Evolutionary conservation across 2,888 invertebrate species (phyloP), one percentile per base, ranked within the genome.

Genomic region (Galerucella calmariensis): DNA sequence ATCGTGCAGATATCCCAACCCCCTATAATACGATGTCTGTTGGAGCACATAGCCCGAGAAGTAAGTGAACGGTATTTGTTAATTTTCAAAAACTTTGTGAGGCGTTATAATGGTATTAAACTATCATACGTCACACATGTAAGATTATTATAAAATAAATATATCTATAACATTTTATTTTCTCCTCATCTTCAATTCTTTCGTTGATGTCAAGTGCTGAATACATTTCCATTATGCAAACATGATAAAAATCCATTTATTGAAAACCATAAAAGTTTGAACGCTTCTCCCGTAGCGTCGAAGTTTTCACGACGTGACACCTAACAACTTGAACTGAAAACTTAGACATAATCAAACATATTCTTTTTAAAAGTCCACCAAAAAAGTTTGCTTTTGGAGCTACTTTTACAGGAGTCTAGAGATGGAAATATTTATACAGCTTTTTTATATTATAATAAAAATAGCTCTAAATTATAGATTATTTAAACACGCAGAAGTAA

Each of bases 321-420:
- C 46, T 46, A 46, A 46, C 46, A 46, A 46, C 51, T 51, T n/a
- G 51, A 51, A 51, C 51, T 51, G 51, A 51, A 51, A 51, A 51
- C n/a, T 51, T 51, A 16, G n/a, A 48, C 12, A 48, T 48, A n/a
- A n/a, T 14, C 14, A 51, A n/a, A 51, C n/a, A 1, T 51, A 51
- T 51, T 51, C 51, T 51, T n/a, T 51, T 6, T 14, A 5, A 51
- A 51, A 51, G 11, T 51, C 5, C n/a, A 6, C 3, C 6, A 12
- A 51, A 14, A 14, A 51, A 51, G 51, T 51, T 51, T n/a, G 14
- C 51, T 51, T 51, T 12, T 51, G 6, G n/a, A 51, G 51, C n/a
- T 0, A n/a, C 5, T n/a, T n/a, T 51, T 8, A 46, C 46, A 10
- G 12, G 1, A 48, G 46, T 35, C 5, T 5, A 35, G 35, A 35